A percentile compares a stretch with the other conserved stretches of the same genome.
These are phyloP conservation scores for Idris sp. DNA, from an alignment of 1,140 invertebrate species.

Conservation along the genomic window DNA sequence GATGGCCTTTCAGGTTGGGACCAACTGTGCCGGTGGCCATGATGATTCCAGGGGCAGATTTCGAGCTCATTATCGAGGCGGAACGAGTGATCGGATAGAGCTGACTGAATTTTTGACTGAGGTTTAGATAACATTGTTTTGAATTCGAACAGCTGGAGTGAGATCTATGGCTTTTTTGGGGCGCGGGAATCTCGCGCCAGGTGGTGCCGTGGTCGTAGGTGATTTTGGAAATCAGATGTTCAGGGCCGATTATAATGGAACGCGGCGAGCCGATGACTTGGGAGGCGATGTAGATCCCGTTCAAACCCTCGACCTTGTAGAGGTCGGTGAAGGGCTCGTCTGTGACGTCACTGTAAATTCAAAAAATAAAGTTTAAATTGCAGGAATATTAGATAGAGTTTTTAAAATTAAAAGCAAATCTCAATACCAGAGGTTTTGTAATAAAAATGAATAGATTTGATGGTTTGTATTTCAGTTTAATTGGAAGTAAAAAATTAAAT, in stretches of 20 bases:
- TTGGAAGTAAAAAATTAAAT: no score
- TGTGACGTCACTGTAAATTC: slow-evolving; percentile 85
- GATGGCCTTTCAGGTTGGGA: slow-evolving; percentile 86
- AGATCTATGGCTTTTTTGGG: slow-evolving; percentile 82
- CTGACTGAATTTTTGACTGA: slow-evolving; percentile 90
- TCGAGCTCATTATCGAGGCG: slow-evolving; percentile 89
- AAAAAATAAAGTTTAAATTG: slow-evolving; percentile 22
- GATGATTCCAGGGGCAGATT: slow-evolving; percentile 92
- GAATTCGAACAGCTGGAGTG: slow-evolving; percentile 79
- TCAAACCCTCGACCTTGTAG: slow-evolving; percentile 90
- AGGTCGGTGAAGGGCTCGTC: slow-evolving; percentile 92
- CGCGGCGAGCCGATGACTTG: slow-evolving; percentile 82
- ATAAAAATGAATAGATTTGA: no score
- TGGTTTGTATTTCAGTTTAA: no score
- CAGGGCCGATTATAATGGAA: slow-evolving; percentile 81
- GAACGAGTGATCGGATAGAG: slow-evolving; percentile 88
- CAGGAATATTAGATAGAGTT: no score
- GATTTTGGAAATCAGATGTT: slow-evolving; percentile 88
- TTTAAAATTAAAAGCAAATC: no score
- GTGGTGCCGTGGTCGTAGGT: slow-evolving; percentile 92
- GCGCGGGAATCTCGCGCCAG: slow-evolving; percentile 87
- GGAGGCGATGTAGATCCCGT: slow-evolving; percentile 93
- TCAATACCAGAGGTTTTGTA: no score
- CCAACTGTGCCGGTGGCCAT: slow-evolving; percentile 91
- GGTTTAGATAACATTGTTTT: slow-evolving; percentile 88